These are phyloP conservation scores for Stigmatopora nigra DNA, from an alignment of 2,113 vertebrate genomes.

Conservation along the genomic window DNA sequence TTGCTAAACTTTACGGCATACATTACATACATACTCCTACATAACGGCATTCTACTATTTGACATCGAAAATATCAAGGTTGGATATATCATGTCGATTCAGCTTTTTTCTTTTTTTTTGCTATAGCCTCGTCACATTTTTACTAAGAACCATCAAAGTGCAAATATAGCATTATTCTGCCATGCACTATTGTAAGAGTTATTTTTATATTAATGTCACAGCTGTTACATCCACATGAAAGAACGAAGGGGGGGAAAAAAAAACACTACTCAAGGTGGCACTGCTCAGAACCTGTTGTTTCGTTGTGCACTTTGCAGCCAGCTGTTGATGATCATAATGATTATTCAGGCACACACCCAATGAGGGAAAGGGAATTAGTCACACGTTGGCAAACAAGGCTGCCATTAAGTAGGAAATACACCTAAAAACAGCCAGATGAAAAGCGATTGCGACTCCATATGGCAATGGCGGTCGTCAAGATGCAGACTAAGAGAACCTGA, in stretches of 20 bases:
- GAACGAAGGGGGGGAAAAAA: not conserved
- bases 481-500: conserved; percentile 18
- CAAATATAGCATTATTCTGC: not conserved
- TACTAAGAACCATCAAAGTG: no score
- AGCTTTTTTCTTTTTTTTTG: no score
- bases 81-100: no score
- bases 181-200: not conserved
- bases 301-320: conserved; percentile 7
- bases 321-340: conserved; percentile 23
- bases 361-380: conserved; percentile 4
- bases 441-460: conserved; percentile 44
- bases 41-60: no score
- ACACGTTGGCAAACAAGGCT: conserved; percentile 34
- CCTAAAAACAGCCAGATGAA: conserved; percentile 39
- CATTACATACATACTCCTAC: no score
- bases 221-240: not conserved
- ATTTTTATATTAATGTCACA: not conserved
- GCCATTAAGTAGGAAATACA: conserved; percentile 30
- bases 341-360: conserved; percentile 14
- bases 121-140: no score
- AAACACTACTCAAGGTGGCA: not conserved
- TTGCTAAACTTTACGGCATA: no score
- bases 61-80: no score
- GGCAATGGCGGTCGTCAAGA: conserved; percentile 41
- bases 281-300: not conserved